These are phyloP conservation scores for Cephalotes varians DNA, from an alignment of 2,888 invertebrate species.

Conservation along the genomic window DNA sequence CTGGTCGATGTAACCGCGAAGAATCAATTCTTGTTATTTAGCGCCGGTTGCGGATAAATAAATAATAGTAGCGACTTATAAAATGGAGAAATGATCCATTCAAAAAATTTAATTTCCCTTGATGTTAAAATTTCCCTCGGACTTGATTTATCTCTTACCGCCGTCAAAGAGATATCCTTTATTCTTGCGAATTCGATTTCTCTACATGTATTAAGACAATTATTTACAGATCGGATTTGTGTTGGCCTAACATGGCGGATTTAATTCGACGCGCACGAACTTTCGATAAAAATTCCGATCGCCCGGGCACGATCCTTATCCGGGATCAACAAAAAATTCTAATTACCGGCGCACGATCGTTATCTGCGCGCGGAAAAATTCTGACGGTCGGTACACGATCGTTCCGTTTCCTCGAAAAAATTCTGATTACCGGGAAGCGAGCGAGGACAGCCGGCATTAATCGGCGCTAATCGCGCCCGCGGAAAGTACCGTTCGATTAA, in stretches of 20 bases:
- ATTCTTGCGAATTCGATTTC: conserved; percentile 8
- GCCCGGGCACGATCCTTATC: conserved; percentile 36
- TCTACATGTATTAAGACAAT: neutral
- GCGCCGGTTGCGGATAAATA: conserved; percentile 17
- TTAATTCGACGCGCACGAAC: conserved; percentile 42
- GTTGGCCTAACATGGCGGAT: conserved; percentile 19
- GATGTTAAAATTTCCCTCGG: too few relatives aligned
- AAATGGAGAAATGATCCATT: neutral
- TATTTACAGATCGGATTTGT: conserved; percentile 18
- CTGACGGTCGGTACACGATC: conserved; percentile 30
- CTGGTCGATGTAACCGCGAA: neutral
- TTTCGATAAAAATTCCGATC: conserved; percentile 31
- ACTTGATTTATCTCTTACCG: conserved; percentile 25
- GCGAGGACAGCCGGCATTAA: conserved; percentile 54
- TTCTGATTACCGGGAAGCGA: conserved; percentile 41
- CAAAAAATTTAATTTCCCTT: neutral
- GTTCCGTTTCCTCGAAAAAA: conserved; percentile 43
- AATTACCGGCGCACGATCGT: conserved; percentile 39
- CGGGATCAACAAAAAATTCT: conserved; percentile 17
- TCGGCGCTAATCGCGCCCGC: conserved; percentile 38
- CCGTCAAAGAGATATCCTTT: conserved; percentile 4
- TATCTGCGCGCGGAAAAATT: conserved; percentile 41
- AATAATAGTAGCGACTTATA: neutral
- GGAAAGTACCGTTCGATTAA: conserved; percentile 43
- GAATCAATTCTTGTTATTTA: conserved; percentile 42